A percentile compares a stretch with the other conserved stretches of the same genome.
Conservation (phyloP, 1,140 invertebrate species). For the Drosophila nannoptera region DNA sequence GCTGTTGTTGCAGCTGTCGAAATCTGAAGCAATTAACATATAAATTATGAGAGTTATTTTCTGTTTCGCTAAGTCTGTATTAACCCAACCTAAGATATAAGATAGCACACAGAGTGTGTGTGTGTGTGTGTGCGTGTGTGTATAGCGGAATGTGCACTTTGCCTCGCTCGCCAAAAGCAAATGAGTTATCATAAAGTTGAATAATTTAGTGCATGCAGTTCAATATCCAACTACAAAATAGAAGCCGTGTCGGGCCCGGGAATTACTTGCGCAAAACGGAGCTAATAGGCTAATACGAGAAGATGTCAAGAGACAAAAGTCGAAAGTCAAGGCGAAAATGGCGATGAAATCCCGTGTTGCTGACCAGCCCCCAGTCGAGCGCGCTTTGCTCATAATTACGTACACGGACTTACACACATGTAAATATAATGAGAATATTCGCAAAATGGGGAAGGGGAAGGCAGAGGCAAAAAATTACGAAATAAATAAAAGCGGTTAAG, state of each 20-base stretch:
- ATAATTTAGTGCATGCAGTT: slow-evolving; percentile 70
- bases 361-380: slow-evolving; percentile 20
- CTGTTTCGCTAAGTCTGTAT: neutral
- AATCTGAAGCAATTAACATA: slow-evolving; percentile 12
- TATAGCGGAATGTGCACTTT: slow-evolving; percentile 12
- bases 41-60: slow-evolving; percentile 24
- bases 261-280: slow-evolving; percentile 15
- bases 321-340: slow-evolving; percentile 68
- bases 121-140: too few species aligned
- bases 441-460: too few species aligned
- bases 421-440: slow-evolving; percentile 49
- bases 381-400: slow-evolving; percentile 27
- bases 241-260: neutral
- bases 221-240: slow-evolving; percentile 42
- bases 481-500: too few species aligned
- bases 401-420: slow-evolving; percentile 31
- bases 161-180: neutral
- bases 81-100: neutral
- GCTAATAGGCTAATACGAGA: slow-evolving; percentile 45
- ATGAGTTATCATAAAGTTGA: slow-evolving; percentile 39
- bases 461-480: neutral
- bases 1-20: neutral
- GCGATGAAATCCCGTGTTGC: slow-evolving; percentile 30
- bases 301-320: slow-evolving; percentile 75
- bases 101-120: too few species aligned